Percentiles rank a stretch among this genome's conserved stretches.
phyloP scores from a whole-genome alignment of 2,113 vertebrate genomes.

The Oryzias melastigma region DNA sequence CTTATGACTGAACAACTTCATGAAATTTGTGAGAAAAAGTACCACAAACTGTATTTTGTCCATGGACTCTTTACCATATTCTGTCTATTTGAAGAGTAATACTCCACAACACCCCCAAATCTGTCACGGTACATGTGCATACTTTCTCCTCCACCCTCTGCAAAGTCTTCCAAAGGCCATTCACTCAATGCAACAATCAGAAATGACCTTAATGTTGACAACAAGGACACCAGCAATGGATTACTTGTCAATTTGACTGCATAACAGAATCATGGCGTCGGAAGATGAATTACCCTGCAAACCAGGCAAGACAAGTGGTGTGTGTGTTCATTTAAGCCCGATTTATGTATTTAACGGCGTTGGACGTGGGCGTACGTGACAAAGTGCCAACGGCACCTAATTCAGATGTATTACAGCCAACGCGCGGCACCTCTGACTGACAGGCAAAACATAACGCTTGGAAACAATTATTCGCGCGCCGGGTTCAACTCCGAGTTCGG shows the following conservation, averaged over 20 bases:
- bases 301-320: conserved; percentile 76
- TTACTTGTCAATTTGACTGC: conserved; percentile 82
- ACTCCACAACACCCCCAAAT: conserved; percentile 18
- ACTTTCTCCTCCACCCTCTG: conserved; percentile 39
- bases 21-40: too few relatives aligned
- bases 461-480: conserved; percentile 58
- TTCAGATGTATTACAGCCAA: conserved; percentile 74
- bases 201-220: conserved; percentile 79
- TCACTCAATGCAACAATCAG: conserved; percentile 70
- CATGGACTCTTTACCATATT: neutral
- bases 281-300: conserved; percentile 81
- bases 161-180: conserved; percentile 52
- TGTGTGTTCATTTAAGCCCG: conserved; percentile 80
- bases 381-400: conserved; percentile 66
- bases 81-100: conserved; percentile 8
- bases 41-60: too few relatives aligned
- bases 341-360: conserved; percentile 79
- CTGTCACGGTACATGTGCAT: conserved; percentile 36
- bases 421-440: conserved; percentile 52
- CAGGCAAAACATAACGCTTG: conserved; percentile 58
- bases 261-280: conserved; percentile 77
- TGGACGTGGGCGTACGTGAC: conserved; percentile 63
- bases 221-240: conserved; percentile 80
- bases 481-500: conserved; percentile 9
- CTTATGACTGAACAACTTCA: too few relatives aligned